Base-by-base conservation (phyloP, 2,113 vertebrate species). In the Tragulus kanchil region DNA sequence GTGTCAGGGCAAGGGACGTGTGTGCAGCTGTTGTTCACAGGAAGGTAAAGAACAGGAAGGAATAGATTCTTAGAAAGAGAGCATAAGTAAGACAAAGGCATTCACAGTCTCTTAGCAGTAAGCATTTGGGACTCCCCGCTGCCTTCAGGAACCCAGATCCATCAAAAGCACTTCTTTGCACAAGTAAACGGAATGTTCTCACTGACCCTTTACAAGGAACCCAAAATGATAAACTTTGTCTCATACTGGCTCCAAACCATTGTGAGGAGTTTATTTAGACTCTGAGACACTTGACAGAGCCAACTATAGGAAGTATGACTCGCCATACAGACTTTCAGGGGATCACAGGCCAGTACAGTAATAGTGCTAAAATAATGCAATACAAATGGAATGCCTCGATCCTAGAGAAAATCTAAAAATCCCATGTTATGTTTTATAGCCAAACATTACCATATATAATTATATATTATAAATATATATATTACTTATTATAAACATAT, bases 171-270 rank as follows among this genome's bases (percentile, higher is more conserved):
- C 67, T 95, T 90, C 87, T 86, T 83, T 95, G 91, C 95, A 69
- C 84, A 92, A 97, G 93, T 96, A 96, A 98, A 98, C 67, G 96
- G 96, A 98, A 96, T 79, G 79, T 92, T 97, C 97, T 90, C 92
- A 88, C 28, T 93, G 71, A 97, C 97, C 95, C 90, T 96, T 93
- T 84, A 94, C 1, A 3, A 79, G 96, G 83, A 93, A 97, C 91
- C 94, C 93, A 97, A 97, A 98, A 93, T 90, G 95, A 92, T 98
- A 97, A 98, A 93, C 48, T 93, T 95, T 91, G 86, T 94, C 45
- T 89, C 85, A 48, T 62, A 58, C 96, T 97, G 97, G 86, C 97
- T 98, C 95, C 62, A 58, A 91, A 77, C 87, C 81, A 97, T 73
- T 96, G 79, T 90, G n/a, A 62, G 36, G 91, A 96, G 89, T 95